Conservation (phyloP, 2,797 vertebrate species). For the Agapornis canus region DNA sequence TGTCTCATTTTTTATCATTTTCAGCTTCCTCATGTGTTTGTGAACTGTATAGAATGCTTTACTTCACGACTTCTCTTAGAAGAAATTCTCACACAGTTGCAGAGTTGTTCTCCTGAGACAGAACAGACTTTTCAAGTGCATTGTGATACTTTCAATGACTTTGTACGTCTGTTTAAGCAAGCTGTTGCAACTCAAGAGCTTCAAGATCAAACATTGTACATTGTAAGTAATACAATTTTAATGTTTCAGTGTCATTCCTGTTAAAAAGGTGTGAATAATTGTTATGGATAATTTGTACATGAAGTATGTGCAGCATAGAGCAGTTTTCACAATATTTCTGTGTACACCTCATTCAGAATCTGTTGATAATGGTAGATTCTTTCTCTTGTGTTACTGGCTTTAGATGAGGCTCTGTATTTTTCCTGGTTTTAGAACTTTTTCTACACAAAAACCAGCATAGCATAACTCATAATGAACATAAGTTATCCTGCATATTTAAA, state of each 20-base stretch:
- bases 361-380: not conserved
- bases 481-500: not conserved
- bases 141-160: slow-evolving; percentile 89
- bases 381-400: not conserved
- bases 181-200: slow-evolving; percentile 65
- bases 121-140: slow-evolving; percentile 69
- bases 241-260: not conserved
- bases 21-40: slow-evolving; percentile 88
- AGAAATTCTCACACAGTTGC: slow-evolving; percentile 87
- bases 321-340: not conserved
- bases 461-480: not conserved
- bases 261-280: not conserved
- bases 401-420: not conserved
- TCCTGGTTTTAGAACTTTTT: not conserved
- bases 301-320: not conserved
- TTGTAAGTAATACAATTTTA: slow-evolving; percentile 84
- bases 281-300: not conserved
- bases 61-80: slow-evolving; percentile 87
- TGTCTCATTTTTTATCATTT: not conserved
- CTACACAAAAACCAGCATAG: not conserved
- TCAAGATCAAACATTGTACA: slow-evolving; percentile 86
- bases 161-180: slow-evolving; percentile 89
- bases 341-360: not conserved
- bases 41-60: slow-evolving; percentile 92
- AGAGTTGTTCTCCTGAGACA: slow-evolving; percentile 69